Percentiles rank a stretch among this genome's conserved stretches.
These are phyloP conservation scores for Melanerpes formicivorus DNA, from an alignment of 2,113 vertebrate genomes.

Conservation along the genomic window DNA sequence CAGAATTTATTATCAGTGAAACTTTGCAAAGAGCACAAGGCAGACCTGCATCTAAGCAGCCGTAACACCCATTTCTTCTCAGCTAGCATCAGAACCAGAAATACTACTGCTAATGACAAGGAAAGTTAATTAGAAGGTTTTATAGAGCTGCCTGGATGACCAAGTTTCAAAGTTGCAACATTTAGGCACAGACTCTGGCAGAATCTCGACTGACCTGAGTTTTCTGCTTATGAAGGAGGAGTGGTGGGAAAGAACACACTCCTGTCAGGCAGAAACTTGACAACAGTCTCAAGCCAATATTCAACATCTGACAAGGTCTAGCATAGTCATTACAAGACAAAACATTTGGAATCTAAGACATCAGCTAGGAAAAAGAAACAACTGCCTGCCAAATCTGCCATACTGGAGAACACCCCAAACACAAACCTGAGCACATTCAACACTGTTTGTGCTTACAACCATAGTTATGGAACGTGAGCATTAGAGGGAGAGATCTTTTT, in stretches of 20 bases:
- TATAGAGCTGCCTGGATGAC: not conserved
- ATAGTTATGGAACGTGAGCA: not conserved
- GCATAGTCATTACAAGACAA: not conserved
- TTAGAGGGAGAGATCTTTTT: not conserved
- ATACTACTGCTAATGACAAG: not conserved
- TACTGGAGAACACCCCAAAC: not conserved
- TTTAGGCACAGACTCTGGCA: constrained; percentile 27
- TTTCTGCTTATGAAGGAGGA: constrained; percentile 22
- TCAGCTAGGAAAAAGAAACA: constrained; percentile 8
- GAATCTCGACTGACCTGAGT: constrained; percentile 46
- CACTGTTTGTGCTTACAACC: constrained; percentile 65
- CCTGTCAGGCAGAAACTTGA: constrained; percentile 1
- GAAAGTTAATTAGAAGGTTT: not conserved
- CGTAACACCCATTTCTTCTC: not conserved
- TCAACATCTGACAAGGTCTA: constrained; percentile 1
- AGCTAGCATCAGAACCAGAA: not conserved
- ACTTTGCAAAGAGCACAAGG: not conserved
- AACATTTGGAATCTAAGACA: not conserved
- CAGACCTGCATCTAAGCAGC: not conserved
- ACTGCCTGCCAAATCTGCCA: constrained; percentile 38
- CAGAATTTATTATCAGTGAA: not conserved
- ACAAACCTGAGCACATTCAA: not conserved
- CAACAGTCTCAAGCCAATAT: constrained; percentile 56
- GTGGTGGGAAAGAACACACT: not conserved
- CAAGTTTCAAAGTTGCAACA: not conserved